Percentiles rank a stretch among this genome's conserved stretches.
Conservation (phyloP, 2,797 vertebrate genomes). For the Syndactyla subalaris region DNA sequence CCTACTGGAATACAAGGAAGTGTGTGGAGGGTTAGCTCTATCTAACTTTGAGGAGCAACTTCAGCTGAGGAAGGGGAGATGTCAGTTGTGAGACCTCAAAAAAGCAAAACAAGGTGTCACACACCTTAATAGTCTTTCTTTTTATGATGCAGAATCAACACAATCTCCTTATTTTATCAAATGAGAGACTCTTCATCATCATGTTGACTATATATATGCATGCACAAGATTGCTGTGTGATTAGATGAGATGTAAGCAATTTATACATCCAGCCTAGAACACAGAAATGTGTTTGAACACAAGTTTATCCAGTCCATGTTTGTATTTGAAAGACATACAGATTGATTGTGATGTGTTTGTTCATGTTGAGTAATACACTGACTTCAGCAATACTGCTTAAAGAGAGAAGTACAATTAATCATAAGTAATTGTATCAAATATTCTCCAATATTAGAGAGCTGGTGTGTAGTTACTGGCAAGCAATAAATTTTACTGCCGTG, state of each 20-base stretch:
- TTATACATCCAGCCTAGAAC: neutral
- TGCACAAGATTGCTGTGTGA: neutral
- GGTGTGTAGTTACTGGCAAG: neutral
- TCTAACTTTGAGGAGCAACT: neutral
- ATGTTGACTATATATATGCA: neutral
- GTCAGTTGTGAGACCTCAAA: neutral
- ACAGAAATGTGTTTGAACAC: neutral
- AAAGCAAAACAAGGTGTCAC: neutral
- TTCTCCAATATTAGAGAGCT: neutral
- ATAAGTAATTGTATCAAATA: neutral
- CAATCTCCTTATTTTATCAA: neutral
- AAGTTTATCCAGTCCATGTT: neutral
- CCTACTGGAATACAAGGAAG: neutral
- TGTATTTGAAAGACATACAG: neutral
- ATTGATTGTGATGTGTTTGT: neutral
- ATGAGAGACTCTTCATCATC: neutral
- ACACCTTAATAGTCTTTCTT: neutral
- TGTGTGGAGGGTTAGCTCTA: neutral
- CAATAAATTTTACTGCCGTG: neutral
- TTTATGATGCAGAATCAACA: neutral
- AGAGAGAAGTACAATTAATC: neutral
- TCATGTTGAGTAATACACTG: neutral
- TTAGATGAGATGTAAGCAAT: neutral
- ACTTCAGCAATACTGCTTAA: neutral
- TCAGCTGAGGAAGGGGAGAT: neutral